phyloP scores from a whole-genome alignment of 2,888 invertebrate species.

The Suillia variegata region DNA sequence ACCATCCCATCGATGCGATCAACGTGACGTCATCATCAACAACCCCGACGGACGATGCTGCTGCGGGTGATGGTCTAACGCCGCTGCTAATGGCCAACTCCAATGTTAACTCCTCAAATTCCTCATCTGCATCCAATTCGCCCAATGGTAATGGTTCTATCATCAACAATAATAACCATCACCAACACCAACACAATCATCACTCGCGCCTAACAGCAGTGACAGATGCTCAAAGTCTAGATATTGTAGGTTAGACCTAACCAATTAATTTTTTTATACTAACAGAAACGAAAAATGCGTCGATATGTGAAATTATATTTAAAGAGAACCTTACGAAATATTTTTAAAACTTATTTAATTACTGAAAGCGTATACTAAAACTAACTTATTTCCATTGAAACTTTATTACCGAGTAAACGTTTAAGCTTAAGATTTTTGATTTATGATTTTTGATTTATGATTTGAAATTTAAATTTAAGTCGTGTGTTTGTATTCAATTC shows the following conservation, averaged over 20 bases:
- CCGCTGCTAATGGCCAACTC: slow-evolving; percentile 28
- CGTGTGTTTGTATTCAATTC: not conserved
- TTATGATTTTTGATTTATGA: not conserved
- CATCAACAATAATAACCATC: slow-evolving; percentile 21
- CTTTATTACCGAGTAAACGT: too few species aligned
- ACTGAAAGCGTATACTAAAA: too few species aligned
- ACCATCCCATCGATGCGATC: slow-evolving; percentile 27
- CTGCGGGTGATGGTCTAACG: slow-evolving; percentile 17
- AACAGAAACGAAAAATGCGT: slow-evolving; percentile 8
- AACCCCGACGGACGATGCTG: slow-evolving; percentile 5
- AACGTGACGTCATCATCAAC: slow-evolving; percentile 5
- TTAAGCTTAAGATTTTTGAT: not conserved
- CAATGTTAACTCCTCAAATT: not conserved
- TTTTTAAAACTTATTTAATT: too few species aligned
- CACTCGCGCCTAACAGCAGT: slow-evolving; percentile 49
- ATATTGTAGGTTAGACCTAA: slow-evolving; percentile 59
- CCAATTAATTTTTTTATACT: slow-evolving; percentile 28
- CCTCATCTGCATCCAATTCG: not conserved
- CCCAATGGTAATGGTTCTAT: slow-evolving; percentile 17
- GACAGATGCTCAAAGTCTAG: slow-evolving; percentile 62
- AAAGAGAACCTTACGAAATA: too few species aligned
- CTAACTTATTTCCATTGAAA: too few species aligned
- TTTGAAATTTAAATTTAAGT: not conserved
- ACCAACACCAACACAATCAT: slow-evolving; percentile 11
- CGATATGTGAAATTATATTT: too few species aligned